Percentiles rank a stretch among this genome's conserved stretches.
These are phyloP conservation scores for Planococcus citri DNA, from an alignment of 1,140 invertebrate genomes.

Conservation along the genomic window DNA sequence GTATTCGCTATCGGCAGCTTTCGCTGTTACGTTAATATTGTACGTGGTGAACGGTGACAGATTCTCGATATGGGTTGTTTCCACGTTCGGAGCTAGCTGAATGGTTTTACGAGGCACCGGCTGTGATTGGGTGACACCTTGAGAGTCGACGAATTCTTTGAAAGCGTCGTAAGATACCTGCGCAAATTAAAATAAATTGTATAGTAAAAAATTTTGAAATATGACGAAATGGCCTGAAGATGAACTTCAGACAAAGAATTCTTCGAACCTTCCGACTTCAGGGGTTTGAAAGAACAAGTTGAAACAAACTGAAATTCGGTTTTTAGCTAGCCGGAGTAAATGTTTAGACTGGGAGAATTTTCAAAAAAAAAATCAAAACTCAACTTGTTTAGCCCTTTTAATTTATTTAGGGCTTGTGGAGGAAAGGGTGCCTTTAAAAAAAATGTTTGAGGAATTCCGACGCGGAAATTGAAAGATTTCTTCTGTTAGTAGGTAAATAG, in stretches of 20 bases:
- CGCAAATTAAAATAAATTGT: conserved; percentile 15
- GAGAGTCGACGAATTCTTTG: conserved; percentile 89
- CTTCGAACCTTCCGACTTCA: neutral
- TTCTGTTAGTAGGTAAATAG: too few species aligned
- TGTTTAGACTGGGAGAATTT: too few species aligned
- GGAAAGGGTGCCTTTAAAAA: too few species aligned
- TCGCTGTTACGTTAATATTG: conserved; percentile 83
- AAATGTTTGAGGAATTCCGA: too few species aligned
- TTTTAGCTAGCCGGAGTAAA: too few species aligned
- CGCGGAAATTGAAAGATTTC: too few species aligned
- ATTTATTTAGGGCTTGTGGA: too few species aligned
- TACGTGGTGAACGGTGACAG: conserved; percentile 88
- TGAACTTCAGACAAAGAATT: too few species aligned
- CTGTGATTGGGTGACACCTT: conserved; percentile 80
- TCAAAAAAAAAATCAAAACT: too few species aligned
- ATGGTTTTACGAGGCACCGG: conserved; percentile 60
- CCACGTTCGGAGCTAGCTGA: conserved; percentile 51
- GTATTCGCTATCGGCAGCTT: conserved; percentile 70
- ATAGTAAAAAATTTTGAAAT: neutral
- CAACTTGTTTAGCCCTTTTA: too few species aligned
- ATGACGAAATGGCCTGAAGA: neutral
- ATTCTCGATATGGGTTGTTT: conserved; percentile 65
- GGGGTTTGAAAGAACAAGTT: too few species aligned
- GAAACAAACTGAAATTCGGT: too few species aligned
- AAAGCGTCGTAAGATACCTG: conserved; percentile 79